Evolutionary conservation across 2,113 vertebrate genomes (phyloP), one percentile per base, ranked within the genome.

Genomic region (Pionites leucogaster): DNA sequence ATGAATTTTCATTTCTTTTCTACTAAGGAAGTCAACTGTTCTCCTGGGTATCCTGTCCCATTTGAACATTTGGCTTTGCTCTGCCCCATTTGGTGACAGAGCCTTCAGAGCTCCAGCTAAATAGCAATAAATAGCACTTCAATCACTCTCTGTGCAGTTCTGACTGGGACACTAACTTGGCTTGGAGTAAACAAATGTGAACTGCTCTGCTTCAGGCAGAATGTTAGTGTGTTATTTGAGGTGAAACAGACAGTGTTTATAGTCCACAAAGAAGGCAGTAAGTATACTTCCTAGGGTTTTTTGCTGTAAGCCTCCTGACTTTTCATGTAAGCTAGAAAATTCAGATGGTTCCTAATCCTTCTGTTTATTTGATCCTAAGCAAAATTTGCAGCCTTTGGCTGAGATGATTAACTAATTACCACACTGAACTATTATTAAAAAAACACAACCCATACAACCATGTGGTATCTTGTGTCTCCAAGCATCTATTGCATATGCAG

Each of bases 401-500:
- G 41, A 71, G n/a, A 13, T 52, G 29, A 31, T 28, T 18, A 59
- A 70, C 39, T 70, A 69, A 27, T 90, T 39, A 41, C 63, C 2
- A 3, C 17, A 23, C 23, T 11, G 5, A 28, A 41, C 13, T 20
- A 50, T 50, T 62, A 57, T 74, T 29, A 41, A 55, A 70, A 74
- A 12, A 59, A 15, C 33, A n/a, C 57, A 35, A 59, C 33, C 15
- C 17, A 1, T n/a, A 16, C 7, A 44, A 8, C 13, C 18, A 20
- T 20, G 17, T 24, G 6, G 17, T 50, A 42, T 27, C 31, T 67
- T 29, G 9, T 37, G 18, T 31, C 39, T 75, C 24, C 2, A 1
- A 63, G 63, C 25, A 72, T 22, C 47, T 44, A 7, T 0, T 0
- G 16, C 2, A 1, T 19, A 42, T 8, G 4, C 35, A 27, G 19